Evolutionary conservation across 2,113 vertebrate genomes (phyloP), one percentile per base, ranked within the genome.

Genomic region (Ophthalmolycus amberensis): DNA sequence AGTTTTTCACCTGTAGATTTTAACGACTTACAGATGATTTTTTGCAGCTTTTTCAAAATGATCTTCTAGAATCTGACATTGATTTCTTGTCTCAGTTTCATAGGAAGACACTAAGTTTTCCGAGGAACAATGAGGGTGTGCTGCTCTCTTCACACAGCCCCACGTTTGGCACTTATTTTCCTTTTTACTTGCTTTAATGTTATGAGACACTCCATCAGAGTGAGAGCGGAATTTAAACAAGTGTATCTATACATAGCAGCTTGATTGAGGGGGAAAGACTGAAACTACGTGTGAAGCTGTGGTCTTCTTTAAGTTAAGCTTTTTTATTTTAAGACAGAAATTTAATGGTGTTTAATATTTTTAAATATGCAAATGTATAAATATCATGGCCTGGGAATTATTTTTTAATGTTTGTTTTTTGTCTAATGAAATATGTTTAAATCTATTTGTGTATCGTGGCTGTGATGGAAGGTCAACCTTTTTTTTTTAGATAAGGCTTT

Each of bases 291-390:
- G 67, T 67, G 66, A 65, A 75, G 74, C 68, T 88, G 54, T 34
- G 34, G 34, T 32, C 70, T 69, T 83, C 70, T 75, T 81, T 89
- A 94, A 93, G 70, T 92, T 94, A 91, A 90, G 75, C 16, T 68
- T 84, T 82, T 82, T 82, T 58, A 73, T 87, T 90, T 89, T 81
- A 32, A 79, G 86, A 83, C 63, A 89, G 56, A 91, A 88, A 64
- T 80, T 32, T 76, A 90, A 87, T 75, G 64, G 71, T 87, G 71
- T 88, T 91, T 50, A 85, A 82, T 88, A 90, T 93, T 92, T 92
- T 89, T 75, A 92, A 92, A 93, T 94, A 94, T 94, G 93, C 93
- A 94, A 94, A 91, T 92, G 86, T 94, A 89, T 93, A 92, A 85
- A 90, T 90, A 84, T 79, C 50, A 68, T 48, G 59, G 75, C 81